phyloP scores from a whole-genome alignment of 2,888 invertebrate genomes.

The Stenurella melanura region DNA sequence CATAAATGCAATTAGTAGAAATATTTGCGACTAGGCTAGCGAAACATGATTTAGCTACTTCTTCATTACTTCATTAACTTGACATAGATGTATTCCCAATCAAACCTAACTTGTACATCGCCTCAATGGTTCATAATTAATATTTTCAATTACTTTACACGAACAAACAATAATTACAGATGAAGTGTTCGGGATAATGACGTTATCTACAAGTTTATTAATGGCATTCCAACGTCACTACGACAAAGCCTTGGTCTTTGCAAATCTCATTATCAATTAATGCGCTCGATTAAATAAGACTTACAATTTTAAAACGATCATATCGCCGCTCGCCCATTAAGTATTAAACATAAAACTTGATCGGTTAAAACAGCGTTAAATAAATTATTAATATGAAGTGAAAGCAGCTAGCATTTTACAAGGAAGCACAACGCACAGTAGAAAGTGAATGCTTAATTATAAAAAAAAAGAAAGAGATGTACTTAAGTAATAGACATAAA shows the following conservation, averaged over 20 bases:
- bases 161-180: not conserved
- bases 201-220: slow-evolving; percentile 22
- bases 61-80: too few relatives aligned
- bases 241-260: not conserved
- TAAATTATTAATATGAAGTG: slow-evolving; percentile 1
- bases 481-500: too few relatives aligned
- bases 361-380: not conserved
- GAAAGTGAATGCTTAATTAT: not conserved
- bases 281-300: slow-evolving; percentile 8
- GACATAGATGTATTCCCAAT: too few relatives aligned
- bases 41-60: too few relatives aligned
- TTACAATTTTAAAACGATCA: not conserved
- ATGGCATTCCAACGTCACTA: slow-evolving; percentile 9
- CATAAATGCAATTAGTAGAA: too few relatives aligned
- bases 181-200: slow-evolving; percentile 6
- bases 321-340: not conserved
- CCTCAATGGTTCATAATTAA: too few relatives aligned
- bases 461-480: too few relatives aligned
- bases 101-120: too few relatives aligned
- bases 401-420: not conserved
- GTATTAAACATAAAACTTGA: not conserved
- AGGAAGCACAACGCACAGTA: not conserved
- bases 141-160: too few relatives aligned
- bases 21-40: too few relatives aligned
- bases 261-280: slow-evolving; percentile 5